phyloP scores from a whole-genome alignment of 2,113 vertebrate genomes.

The Maccullochella peelii region DNA sequence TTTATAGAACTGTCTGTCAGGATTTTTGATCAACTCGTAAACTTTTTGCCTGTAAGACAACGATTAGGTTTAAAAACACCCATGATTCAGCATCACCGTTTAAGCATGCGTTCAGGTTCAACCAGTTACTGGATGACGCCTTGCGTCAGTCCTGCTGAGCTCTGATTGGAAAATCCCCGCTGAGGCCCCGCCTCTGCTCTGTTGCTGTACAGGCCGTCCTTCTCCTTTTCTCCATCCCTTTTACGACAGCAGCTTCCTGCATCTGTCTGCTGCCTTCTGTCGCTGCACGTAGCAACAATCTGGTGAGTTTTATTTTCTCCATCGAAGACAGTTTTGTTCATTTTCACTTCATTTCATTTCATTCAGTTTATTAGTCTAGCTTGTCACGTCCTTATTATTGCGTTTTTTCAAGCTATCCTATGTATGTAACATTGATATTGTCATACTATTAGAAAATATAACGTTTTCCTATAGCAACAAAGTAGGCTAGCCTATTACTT shows the following conservation, averaged over 20 bases:
- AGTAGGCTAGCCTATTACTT: background rate
- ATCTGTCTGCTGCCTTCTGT: background rate
- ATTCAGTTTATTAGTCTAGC: background rate
- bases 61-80: background rate
- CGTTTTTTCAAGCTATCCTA: background rate
- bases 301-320: constrained; percentile 1
- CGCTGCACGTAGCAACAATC: background rate
- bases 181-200: background rate
- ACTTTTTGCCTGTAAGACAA: constrained; percentile 16
- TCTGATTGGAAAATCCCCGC: constrained; percentile 10
- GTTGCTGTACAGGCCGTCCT: background rate
- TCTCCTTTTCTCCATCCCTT: constrained; percentile 3
- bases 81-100: accelerated
- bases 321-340: background rate
- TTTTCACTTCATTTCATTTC: background rate
- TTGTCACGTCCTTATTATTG: background rate
- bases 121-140: background rate
- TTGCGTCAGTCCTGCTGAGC: background rate
- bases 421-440: background rate
- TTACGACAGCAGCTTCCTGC: constrained; percentile 8
- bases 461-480: background rate
- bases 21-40: background rate
- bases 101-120: too few relatives aligned
- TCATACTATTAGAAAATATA: background rate
- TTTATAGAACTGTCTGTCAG: background rate